phyloP scores from a whole-genome alignment of 1,140 invertebrate species.

The Plodia interpunctella region DNA sequence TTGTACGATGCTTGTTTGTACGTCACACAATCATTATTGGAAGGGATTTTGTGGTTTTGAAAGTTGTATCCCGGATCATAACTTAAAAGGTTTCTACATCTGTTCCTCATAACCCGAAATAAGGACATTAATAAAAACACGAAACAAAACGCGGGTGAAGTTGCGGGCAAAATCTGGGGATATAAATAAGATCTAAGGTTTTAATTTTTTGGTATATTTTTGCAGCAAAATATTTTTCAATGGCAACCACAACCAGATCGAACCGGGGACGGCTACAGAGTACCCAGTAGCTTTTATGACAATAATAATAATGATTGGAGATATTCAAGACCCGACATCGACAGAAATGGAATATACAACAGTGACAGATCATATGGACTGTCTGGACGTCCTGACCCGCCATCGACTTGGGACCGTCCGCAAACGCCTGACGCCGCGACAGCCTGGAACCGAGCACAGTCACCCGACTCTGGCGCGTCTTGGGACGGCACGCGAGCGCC shows the following conservation, averaged over 20 bases:
- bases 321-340: background rate
- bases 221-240: background rate
- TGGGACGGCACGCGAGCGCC: slow-evolving; percentile 9
- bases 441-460: slow-evolving; percentile 7
- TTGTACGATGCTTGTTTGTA: no score
- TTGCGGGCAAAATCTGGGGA: no score
- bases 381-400: slow-evolving; percentile 12
- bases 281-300: background rate
- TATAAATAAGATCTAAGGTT: background rate
- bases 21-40: no score
- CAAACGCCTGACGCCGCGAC: slow-evolving; percentile 13
- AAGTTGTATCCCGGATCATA: no score
- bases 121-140: no score
- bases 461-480: slow-evolving; percentile 9
- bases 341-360: background rate
- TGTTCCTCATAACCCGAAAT: no score
- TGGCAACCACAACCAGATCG: background rate
- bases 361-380: slow-evolving; percentile 3
- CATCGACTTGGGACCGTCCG: slow-evolving; percentile 17
- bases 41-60: no score
- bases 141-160: no score
- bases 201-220: background rate
- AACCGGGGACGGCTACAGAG: background rate
- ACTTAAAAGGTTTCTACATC: no score
- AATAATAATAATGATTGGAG: background rate